phyloP scores from a whole-genome alignment of 2,113 vertebrate genomes.

The Takifugu flavidus region DNA sequence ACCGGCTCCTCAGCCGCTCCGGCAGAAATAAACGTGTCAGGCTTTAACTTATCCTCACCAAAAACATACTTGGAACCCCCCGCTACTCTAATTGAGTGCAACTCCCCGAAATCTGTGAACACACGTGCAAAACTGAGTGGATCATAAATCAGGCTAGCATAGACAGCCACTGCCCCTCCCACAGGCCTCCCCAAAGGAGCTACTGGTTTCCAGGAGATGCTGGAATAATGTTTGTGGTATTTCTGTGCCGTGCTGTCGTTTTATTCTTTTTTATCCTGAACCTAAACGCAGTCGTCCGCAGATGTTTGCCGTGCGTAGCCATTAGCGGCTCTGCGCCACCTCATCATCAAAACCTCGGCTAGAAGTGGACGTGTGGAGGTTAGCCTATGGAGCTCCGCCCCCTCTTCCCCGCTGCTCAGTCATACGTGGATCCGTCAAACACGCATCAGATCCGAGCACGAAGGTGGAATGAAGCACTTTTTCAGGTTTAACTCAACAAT shows the following conservation, averaged over 20 bases:
- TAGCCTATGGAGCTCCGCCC: slow-evolving; percentile 49
- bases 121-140: slow-evolving; percentile 55
- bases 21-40: slow-evolving; percentile 68
- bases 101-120: slow-evolving; percentile 67
- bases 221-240: slow-evolving; percentile 40
- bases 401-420: slow-evolving; percentile 58
- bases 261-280: slow-evolving; percentile 19
- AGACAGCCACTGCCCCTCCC: slow-evolving; percentile 38
- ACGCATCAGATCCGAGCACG: slow-evolving; percentile 35
- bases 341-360: slow-evolving; percentile 66
- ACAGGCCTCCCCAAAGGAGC: slow-evolving; percentile 37
- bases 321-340: slow-evolving; percentile 58
- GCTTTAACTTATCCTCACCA: slow-evolving; percentile 67
- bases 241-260: slow-evolving; percentile 27
- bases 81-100: slow-evolving; percentile 70
- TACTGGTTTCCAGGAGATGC: slow-evolving; percentile 50
- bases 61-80: slow-evolving; percentile 61
- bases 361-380: slow-evolving; percentile 69
- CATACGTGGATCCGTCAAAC: slow-evolving; percentile 52
- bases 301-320: slow-evolving; percentile 41
- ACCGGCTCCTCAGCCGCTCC: slow-evolving; percentile 61
- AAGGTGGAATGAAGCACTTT: slow-evolving; percentile 56
- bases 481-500: slow-evolving; percentile 32
- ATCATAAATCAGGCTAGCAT: slow-evolving; percentile 63
- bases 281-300: slow-evolving; percentile 43